Base-by-base conservation (phyloP, 2,888 invertebrate species). In the Ephialtes manifestator region DNA sequence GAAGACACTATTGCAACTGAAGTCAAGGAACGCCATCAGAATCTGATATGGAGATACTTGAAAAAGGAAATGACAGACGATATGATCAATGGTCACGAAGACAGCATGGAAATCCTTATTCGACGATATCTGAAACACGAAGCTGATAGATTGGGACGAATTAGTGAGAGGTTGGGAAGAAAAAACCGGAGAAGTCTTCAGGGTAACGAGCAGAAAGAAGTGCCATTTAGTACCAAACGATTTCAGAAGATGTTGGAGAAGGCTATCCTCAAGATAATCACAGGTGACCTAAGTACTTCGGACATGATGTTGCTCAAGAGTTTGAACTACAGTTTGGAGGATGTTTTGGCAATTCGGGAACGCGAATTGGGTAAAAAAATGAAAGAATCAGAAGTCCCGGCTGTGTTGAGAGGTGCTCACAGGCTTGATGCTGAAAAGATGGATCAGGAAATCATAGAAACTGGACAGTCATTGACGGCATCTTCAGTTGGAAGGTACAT, bases 231-330 rank as follows among this genome's bases (percentile, higher is more conserved):
- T 68, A 86, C 90, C 31, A 89, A 88, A 70, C 90, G 91, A 71
- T 86, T 93, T 48, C 92, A 93, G 67, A 92, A 92, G 77, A 94
- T 94, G 93, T 67, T 94, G 86, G 91, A 92, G 80, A 93, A 93
- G 77, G 94, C 94, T 0, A 92, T 94, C 8, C 65, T 93, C 11
- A 91, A 93, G 87, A 93, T 94, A 51, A 94, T 94, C 77, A 91
- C 91, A 8, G 93, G 94, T 4, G 92, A 94, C 4, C 88, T 93
- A 15, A 92, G 89, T 51, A 89, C 90, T 0, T 90, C 92, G 0
- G 92, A 94, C 70, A 89, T 93, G 89, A 79, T 89, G 13, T 81
- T 94, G 43, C 84, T 94, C 35, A 93, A 92, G 75, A 93, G 92
- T 43, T 84, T 94, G 20, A 93, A 94, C 77, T 94, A 93, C 87